Conservation (phyloP, 1,140 invertebrate genomes). For the Cecropterus lyciades region DNA sequence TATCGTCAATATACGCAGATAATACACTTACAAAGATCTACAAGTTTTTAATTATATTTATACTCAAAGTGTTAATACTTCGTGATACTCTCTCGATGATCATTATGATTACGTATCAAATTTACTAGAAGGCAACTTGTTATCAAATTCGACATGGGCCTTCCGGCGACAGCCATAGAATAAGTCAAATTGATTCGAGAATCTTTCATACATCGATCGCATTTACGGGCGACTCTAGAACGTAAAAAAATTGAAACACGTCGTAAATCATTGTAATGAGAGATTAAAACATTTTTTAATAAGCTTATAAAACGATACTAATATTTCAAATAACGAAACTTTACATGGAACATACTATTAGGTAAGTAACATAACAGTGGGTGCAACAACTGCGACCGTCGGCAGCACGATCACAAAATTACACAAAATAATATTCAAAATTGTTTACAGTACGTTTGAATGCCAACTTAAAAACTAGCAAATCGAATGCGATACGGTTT, state of each 20-base stretch:
- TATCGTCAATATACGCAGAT: background rate
- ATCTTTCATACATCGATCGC: background rate
- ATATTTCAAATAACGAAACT: background rate
- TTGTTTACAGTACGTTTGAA: no score
- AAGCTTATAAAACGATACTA: background rate
- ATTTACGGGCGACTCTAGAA: background rate
- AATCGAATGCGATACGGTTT: no score
- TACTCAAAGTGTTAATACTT: background rate
- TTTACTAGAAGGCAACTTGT: constrained; percentile 13
- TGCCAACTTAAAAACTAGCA: no score
- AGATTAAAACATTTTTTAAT: background rate
- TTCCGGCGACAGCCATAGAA: background rate
- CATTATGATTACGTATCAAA: constrained; percentile 1
- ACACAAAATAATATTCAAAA: no score
- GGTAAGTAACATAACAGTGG: no score
- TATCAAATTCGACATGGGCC: constrained; percentile 6
- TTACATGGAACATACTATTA: background rate
- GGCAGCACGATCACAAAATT: no score
- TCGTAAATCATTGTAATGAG: no score
- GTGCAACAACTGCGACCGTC: background rate
- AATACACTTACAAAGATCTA: background rate
- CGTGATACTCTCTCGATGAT: background rate
- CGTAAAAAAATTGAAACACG: no score
- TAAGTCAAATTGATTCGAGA: background rate
- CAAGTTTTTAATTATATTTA: background rate